These are phyloP conservation scores for Exocentrus adspersus DNA, from an alignment of 2,888 invertebrate species.

Conservation along the genomic window DNA sequence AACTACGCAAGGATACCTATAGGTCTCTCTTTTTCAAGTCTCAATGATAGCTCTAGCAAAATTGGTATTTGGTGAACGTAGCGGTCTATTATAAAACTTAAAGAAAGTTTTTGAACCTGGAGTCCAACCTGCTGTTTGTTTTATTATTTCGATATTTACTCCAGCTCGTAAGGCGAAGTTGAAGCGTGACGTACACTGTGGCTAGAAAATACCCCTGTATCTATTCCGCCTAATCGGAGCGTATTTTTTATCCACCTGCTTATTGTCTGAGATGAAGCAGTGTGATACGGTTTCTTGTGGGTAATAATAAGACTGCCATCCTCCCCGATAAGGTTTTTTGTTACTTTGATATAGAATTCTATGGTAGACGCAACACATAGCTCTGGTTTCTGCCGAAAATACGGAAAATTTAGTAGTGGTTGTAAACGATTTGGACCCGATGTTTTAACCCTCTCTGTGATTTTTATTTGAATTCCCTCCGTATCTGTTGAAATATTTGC, in stretches of 20 bases:
- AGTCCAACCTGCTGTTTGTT: not conserved
- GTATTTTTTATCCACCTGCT: not conserved
- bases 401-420: not conserved
- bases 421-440: not conserved
- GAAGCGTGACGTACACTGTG: not conserved
- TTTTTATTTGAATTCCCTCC: not conserved
- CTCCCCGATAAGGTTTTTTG: not conserved
- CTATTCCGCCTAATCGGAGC: not conserved
- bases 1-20: too few species aligned
- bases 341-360: not conserved
- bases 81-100: not conserved
- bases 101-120: not conserved
- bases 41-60: too few species aligned
- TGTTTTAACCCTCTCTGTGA: not conserved
- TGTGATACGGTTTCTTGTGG: not conserved
- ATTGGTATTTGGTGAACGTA: too few species aligned
- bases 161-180: not conserved
- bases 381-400: not conserved
- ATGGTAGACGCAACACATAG: not conserved
- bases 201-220: not conserved
- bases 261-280: not conserved
- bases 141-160: not conserved
- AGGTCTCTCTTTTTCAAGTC: too few species aligned
- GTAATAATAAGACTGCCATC: not conserved
- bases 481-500: not conserved